These are phyloP conservation scores for Opisthograptis luteolata DNA, from an alignment of 2,888 invertebrate genomes.

Conservation along the genomic window DNA sequence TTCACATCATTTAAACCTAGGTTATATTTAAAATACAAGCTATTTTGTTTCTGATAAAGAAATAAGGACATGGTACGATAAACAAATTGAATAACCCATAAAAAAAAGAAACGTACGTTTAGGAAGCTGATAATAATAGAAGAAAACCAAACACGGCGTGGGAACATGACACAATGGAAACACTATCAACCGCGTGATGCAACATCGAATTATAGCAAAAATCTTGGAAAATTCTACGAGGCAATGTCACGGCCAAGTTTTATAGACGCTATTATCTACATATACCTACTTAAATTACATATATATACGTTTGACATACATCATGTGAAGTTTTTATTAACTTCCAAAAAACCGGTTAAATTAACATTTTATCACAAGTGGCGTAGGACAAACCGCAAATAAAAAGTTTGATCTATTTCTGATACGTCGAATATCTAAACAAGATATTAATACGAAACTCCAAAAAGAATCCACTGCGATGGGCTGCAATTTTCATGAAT, in stretches of 20 bases:
- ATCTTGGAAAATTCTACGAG: slow-evolving; percentile 4
- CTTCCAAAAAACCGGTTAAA: neutral
- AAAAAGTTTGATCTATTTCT: slow-evolving; percentile 16
- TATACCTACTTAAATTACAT: slow-evolving; percentile 6
- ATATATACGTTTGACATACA: neutral
- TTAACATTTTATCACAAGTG: slow-evolving; percentile 1
- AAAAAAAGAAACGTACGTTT: too few species aligned
- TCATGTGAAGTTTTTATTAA: neutral
- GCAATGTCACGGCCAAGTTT: slow-evolving; percentile 13
- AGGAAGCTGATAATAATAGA: too few species aligned
- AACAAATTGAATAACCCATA: neutral
- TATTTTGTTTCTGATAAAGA: too few species aligned
- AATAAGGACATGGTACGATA: too few species aligned
- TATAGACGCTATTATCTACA: slow-evolving; percentile 9
- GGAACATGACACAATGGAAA: slow-evolving; percentile 1
- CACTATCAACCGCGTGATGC: neutral
- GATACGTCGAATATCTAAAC: neutral
- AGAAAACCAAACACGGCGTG: neutral
- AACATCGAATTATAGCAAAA: neutral
- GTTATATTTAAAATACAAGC: too few species aligned
- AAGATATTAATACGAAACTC: too few species aligned
- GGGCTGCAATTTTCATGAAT: too few species aligned
- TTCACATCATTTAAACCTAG: too few species aligned
- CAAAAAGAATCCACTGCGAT: neutral
- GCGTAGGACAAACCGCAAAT: neutral